Evolutionary conservation across 2,888 invertebrate genomes (phyloP).

Genomic region (Zygogramma bicolorata): DNA sequence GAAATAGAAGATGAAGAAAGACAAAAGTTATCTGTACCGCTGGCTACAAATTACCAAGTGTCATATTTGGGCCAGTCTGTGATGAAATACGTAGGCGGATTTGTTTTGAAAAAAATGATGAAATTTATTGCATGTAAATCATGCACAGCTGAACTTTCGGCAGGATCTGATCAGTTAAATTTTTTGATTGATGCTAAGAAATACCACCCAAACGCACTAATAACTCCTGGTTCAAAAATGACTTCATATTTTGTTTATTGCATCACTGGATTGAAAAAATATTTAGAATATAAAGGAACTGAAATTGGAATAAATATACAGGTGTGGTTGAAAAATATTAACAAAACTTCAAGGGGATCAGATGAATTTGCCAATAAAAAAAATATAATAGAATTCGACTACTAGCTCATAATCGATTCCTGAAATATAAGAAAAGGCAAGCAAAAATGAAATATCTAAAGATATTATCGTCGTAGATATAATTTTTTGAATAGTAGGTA

Average conservation of each 20-base stretch:
- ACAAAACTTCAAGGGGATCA: not conserved
- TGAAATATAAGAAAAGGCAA: too few relatives aligned
- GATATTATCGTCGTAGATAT: too few relatives aligned
- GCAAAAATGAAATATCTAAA: too few relatives aligned
- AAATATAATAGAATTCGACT: slow-evolving; percentile 10
- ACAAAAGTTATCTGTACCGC: not conserved
- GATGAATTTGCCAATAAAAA: slow-evolving; percentile 3
- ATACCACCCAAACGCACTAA: slow-evolving; percentile 14
- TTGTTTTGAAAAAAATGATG: not conserved
- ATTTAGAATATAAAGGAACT: slow-evolving; percentile 11
- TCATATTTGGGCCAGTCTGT: slow-evolving; percentile 9
- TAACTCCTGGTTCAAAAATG: slow-evolving; percentile 15
- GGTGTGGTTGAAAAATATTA: too few relatives aligned
- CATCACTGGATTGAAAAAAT: slow-evolving; percentile 5
- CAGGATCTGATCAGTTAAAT: slow-evolving; percentile 1
- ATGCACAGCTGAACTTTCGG: slow-evolving; percentile 9
- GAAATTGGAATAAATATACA: not conserved
- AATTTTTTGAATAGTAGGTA: too few relatives aligned
- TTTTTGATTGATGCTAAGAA: slow-evolving; percentile 12
- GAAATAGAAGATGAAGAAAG: too few relatives aligned
- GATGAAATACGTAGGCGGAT: not conserved
- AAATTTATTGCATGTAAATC: not conserved
- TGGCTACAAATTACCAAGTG: too few relatives aligned
- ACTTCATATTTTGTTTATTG: slow-evolving; percentile 4
- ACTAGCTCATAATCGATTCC: not conserved